Conservation (phyloP, 2,797 vertebrate genomes). For the Parauchenoglanis punctatus region DNA sequence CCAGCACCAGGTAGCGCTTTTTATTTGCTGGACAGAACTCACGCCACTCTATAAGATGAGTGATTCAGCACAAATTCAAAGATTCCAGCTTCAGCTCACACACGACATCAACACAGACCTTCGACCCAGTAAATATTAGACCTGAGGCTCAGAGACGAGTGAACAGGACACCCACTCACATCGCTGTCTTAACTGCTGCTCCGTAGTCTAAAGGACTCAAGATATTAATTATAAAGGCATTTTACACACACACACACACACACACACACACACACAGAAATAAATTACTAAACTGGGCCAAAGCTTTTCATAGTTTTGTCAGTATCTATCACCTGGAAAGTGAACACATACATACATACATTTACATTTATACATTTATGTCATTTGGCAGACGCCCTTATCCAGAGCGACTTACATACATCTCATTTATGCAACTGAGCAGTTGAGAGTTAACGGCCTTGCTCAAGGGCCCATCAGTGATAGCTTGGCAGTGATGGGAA, state of each 20-base stretch:
- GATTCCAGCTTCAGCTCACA: not conserved
- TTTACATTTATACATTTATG: too few relatives aligned
- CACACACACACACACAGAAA: not conserved
- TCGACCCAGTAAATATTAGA: slow-evolving; percentile 60
- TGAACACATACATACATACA: too few relatives aligned
- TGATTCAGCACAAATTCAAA: not conserved
- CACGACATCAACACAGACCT: slow-evolving; percentile 62
- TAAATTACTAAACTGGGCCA: not conserved
- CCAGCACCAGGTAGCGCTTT: not conserved
- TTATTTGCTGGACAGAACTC: slow-evolving; percentile 23
- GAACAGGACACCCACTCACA: not conserved
- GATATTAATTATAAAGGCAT: not conserved
- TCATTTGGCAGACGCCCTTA: too few relatives aligned
- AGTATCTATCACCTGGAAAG: too few relatives aligned
- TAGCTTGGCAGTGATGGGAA: too few relatives aligned
- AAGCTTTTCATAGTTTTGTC: not conserved
- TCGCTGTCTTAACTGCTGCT: not conserved
- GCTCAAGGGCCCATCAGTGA: too few relatives aligned
- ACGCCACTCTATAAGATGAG: slow-evolving; percentile 35
- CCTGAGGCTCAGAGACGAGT: not conserved
- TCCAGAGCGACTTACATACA: too few relatives aligned
- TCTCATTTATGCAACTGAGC: too few relatives aligned
- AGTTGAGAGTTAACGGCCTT: too few relatives aligned
- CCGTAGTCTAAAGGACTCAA: not conserved
- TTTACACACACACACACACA: not conserved